These are phyloP conservation scores for Solenopsis fugax DNA, from an alignment of 1,140 invertebrate species.

Conservation along the genomic window DNA sequence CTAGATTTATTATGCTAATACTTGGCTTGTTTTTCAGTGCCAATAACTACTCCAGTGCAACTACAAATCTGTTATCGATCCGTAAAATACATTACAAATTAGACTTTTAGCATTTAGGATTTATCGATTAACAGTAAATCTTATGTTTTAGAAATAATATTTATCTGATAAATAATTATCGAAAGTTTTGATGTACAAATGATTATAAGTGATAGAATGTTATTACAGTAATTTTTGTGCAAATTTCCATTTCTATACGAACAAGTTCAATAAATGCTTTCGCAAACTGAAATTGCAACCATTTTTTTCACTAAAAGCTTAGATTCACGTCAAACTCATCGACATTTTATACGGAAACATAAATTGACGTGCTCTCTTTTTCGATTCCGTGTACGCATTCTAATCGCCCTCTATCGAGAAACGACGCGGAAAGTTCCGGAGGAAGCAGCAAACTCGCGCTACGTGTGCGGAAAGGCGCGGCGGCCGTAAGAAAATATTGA, in stretches of 20 bases:
- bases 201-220: no score
- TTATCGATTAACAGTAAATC: background rate
- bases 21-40: slow-evolving; percentile 35
- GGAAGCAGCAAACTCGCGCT: slow-evolving; percentile 56
- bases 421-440: slow-evolving; percentile 58
- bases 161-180: background rate
- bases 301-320: background rate
- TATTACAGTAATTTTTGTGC: background rate
- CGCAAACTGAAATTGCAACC: slow-evolving; percentile 2
- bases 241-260: background rate
- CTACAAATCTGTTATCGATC: slow-evolving; percentile 21
- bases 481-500: slow-evolving; percentile 72
- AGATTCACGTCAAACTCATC: slow-evolving; percentile 55
- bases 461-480: slow-evolving; percentile 57
- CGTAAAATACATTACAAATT: background rate
- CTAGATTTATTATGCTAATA: slow-evolving; percentile 63
- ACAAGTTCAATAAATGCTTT: slow-evolving; percentile 5
- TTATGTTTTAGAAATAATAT: background rate
- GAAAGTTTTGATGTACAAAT: background rate
- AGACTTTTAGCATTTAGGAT: background rate
- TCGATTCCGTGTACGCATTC: slow-evolving; percentile 59
- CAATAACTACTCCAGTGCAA: slow-evolving; percentile 30
- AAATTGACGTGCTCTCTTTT: slow-evolving; percentile 36
- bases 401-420: slow-evolving; percentile 58
- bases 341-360: slow-evolving; percentile 43